These are phyloP conservation scores for Meteorus cinctellus DNA, from an alignment of 2,888 invertebrate genomes.

Conservation along the genomic window DNA sequence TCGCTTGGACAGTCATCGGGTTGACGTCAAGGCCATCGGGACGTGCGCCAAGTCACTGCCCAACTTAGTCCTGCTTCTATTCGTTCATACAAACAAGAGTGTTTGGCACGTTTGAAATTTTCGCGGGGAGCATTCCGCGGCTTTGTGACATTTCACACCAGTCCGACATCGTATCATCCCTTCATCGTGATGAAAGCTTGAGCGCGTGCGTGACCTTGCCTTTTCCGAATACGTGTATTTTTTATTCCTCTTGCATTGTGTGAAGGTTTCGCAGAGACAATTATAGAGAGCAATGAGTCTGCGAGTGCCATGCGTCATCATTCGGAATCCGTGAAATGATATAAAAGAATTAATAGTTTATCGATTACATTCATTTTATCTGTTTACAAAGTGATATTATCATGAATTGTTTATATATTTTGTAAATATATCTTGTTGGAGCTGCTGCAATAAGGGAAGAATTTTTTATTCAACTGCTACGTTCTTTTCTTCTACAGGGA, in stretches of 20 bases:
- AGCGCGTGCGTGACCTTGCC: slow-evolving; percentile 42
- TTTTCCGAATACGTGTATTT: slow-evolving; percentile 2
- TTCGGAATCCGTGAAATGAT: not conserved
- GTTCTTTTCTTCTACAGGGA: slow-evolving; percentile 14
- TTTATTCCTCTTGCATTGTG: not conserved
- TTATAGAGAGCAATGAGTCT: not conserved
- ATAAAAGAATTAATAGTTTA: slow-evolving; percentile 10
- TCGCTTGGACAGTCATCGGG: slow-evolving; percentile 64
- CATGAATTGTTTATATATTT: not conserved
- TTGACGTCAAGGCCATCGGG: slow-evolving; percentile 61
- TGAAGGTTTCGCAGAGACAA: not conserved
- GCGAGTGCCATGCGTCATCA: slow-evolving; percentile 1
- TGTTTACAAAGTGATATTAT: not conserved
- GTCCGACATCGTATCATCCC: not conserved
- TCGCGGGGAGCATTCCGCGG: not conserved
- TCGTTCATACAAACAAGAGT: not conserved
- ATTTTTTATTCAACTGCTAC: slow-evolving; percentile 15
- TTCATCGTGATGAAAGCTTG: not conserved
- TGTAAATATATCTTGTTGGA: not conserved
- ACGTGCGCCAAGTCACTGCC: slow-evolving; percentile 49
- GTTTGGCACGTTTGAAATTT: slow-evolving; percentile 18
- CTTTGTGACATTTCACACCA: not conserved
- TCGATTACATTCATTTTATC: slow-evolving; percentile 16
- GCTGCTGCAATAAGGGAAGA: not conserved
- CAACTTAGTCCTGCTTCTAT: not conserved